A percentile compares a stretch with the other conserved stretches of the same genome.
Conservation (phyloP, 2,888 invertebrate species). For the Chironomus tentans region DNA sequence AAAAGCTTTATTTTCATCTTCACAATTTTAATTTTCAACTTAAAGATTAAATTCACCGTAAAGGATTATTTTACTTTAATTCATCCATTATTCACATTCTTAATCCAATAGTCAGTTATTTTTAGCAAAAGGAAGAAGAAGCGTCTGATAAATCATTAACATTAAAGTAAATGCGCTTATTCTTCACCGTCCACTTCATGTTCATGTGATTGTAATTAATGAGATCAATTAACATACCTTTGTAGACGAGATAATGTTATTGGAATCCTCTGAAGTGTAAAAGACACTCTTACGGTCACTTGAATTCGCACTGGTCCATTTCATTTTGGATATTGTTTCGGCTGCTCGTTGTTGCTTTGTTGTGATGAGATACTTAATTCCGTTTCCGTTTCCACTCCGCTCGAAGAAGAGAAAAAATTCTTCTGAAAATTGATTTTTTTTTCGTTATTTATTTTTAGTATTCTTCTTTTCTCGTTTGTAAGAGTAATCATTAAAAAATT, state of each 20-base stretch:
- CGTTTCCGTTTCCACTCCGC: slow-evolving; percentile 3
- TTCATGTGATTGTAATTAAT: background rate
- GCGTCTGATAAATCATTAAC: too few species aligned
- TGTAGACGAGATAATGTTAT: background rate
- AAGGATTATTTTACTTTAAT: too few species aligned
- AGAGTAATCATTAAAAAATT: background rate
- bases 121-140: too few species aligned
- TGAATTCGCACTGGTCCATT: slow-evolving; percentile 23
- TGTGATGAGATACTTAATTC: background rate
- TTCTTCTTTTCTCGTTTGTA: background rate
- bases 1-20: too few species aligned
- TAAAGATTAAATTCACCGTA: too few species aligned
- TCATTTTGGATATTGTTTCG: slow-evolving; percentile 35
- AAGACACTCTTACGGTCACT: slow-evolving; percentile 22
- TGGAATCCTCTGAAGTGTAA: slow-evolving; percentile 15
- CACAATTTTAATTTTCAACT: too few species aligned
- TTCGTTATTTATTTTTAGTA: too few species aligned
- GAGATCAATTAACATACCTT: slow-evolving; percentile 16
- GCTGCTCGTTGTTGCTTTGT: slow-evolving; percentile 31
- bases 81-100: too few species aligned
- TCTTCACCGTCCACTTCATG: too few species aligned
- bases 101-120: too few species aligned
- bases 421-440: too few species aligned
- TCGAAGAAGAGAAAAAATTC: background rate
- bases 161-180: too few species aligned